phyloP scores from a whole-genome alignment of 2,113 vertebrate genomes.

The Tyrannus savana region DNA sequence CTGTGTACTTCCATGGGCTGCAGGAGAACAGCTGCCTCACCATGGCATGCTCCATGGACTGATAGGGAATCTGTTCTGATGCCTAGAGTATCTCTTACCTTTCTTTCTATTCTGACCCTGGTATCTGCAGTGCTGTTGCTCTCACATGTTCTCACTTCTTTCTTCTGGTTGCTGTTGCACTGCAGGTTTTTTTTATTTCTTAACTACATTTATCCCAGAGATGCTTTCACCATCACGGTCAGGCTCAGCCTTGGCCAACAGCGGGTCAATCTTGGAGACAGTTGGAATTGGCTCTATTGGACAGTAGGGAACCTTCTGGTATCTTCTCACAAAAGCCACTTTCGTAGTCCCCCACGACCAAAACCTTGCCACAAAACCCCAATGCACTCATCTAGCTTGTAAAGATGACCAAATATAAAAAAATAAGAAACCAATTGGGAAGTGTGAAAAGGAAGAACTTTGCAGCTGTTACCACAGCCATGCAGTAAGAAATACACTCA shows the following conservation, averaged over 20 bases:
- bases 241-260: not conserved
- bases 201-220: not conserved
- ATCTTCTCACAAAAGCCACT: not conserved
- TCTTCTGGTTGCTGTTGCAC: not conserved
- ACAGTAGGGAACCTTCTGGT: not conserved
- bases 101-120: not conserved
- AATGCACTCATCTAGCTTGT: not conserved
- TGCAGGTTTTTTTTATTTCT: not conserved
- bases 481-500: not conserved
- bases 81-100: accelerated
- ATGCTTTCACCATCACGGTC: accelerated
- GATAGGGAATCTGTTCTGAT: accelerated
- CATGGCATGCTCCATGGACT: not conserved
- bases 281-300: not conserved
- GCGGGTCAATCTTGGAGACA: accelerated
- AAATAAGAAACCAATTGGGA: not conserved
- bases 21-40: not conserved
- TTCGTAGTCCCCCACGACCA: not conserved
- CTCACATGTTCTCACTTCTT: not conserved
- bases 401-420: not conserved
- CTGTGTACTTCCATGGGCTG: not conserved
- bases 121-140: not conserved
- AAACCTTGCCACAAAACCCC: not conserved
- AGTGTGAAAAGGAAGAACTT: not conserved
- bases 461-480: not conserved